Percentiles rank a stretch among this genome's conserved stretches.
Evolutionary conservation across 2,113 vertebrate species (phyloP).

Genomic region (Plecotus auritus): DNA sequence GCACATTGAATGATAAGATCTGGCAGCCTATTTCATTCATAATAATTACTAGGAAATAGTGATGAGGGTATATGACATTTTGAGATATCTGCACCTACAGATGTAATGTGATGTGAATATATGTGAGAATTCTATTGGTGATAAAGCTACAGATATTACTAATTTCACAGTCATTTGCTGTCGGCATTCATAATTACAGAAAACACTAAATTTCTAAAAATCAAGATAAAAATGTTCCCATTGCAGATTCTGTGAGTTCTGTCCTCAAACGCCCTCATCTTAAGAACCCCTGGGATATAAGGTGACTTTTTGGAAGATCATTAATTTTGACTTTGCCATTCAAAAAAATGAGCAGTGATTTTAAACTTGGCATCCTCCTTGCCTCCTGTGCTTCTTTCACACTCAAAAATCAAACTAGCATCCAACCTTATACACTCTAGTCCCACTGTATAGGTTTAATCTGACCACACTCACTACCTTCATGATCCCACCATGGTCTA

Average conservation of each 20-base stretch:
- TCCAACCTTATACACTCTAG: not conserved
- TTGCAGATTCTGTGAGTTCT: not conserved
- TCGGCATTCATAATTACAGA: not conserved
- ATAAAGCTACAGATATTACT: not conserved
- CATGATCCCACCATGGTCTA: not conserved
- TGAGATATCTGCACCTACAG: not conserved
- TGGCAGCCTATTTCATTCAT: not conserved
- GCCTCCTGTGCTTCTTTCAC: not conserved
- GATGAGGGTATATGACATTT: not conserved
- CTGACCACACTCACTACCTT: not conserved
- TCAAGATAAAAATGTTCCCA: not conserved
- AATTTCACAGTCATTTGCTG: not conserved
- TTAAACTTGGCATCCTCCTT: not conserved
- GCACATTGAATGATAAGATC: not conserved
- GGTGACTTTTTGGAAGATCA: not conserved
- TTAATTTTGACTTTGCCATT: not conserved
- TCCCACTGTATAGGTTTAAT: not conserved
- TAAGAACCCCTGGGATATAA: not conserved
- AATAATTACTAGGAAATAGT: not conserved
- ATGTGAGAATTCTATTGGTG: not conserved
- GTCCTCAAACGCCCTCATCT: accelerated
- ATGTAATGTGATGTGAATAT: not conserved
- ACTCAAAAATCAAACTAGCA: not conserved
- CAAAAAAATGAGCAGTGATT: not conserved
- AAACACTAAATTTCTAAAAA: not conserved